Evolutionary conservation across 2,888 invertebrate genomes (phyloP), one percentile per base, ranked within the genome.

Genomic region (Aphidius colemani): DNA sequence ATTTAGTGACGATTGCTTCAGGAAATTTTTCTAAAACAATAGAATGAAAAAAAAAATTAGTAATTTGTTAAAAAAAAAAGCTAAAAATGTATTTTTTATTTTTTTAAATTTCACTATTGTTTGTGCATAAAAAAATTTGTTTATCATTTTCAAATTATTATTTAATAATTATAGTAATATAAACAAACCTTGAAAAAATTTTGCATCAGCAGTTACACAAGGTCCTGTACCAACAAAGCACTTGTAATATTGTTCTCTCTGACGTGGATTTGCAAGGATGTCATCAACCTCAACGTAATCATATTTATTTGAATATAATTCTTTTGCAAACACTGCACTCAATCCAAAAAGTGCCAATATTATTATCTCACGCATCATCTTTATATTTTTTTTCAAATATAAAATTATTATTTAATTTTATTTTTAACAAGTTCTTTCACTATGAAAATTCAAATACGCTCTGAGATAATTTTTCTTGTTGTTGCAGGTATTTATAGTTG

Each of bases 221-320:
- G 70, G 70, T 55, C 61, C 69, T n/a, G 67, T 68, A 10, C 71
- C 75, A 11, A 70, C 55, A 50, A 77, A 69, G 59, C 77, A 78
- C 13, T 68, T 66, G 59, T 75, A 74, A 59, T 78, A 76, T 11
- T 69, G 66, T 43, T 70, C 64, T 1, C 77, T 72, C 45, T 74
- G 65, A 30, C 68, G 67, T 8, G 68, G 64, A 63, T 73, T 72
- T 6, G 63, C 53, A 30, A 78, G 64, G 66, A 76, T 75, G 1
- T 60, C 66, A 30, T 76, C 76, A 40, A 75, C 74, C 65, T 77
- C 69, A 49, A 77, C 61, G 59, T 74, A 66, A 67, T 70, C 71
- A 65, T 72, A 74, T 49, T 69, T 74, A 59, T 67, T 66, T 39
- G 73, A 67, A 56, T 73, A 74, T 3, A 59, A 58, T 13, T 66